phyloP scores from a whole-genome alignment of 2,888 invertebrate species.

The Dryadula phaetusa region DNA sequence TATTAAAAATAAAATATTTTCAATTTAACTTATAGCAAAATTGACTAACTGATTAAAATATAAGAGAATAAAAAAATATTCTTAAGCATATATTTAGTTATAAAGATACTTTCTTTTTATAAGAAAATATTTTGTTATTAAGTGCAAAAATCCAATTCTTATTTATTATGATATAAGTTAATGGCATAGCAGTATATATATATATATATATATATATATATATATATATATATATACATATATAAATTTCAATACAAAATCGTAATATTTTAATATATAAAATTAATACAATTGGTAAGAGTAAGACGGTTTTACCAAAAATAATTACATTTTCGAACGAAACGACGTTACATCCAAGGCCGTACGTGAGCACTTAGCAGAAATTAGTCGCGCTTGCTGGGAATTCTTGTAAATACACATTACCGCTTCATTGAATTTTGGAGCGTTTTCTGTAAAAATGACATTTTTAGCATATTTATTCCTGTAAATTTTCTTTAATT shows the following conservation, averaged over 20 bases:
- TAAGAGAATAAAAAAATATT: no score
- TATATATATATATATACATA: no score
- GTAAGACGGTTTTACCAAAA: slow-evolving; percentile 15
- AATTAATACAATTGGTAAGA: slow-evolving; percentile 9
- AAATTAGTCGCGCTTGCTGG: slow-evolving; percentile 27
- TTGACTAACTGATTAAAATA: no score
- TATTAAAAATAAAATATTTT: no score
- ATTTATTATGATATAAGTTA: no score
- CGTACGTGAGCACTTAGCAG: slow-evolving; percentile 28
- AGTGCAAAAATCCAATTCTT: no score
- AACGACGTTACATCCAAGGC: slow-evolving; percentile 20
- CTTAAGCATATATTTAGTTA: no score
- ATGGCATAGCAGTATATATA: no score
- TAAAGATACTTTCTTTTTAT: no score
- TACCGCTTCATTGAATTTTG: slow-evolving; percentile 24
- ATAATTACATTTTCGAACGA: slow-evolving; percentile 24
- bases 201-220: no score
- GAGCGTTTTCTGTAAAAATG: slow-evolving; percentile 11
- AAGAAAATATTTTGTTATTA: neutral
- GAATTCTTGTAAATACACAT: slow-evolving; percentile 26
- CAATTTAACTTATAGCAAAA: no score
- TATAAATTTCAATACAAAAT: neutral
- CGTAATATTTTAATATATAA: neutral
- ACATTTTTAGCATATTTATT: neutral
- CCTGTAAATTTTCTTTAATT: neutral